Evolutionary conservation across 2,113 vertebrate genomes (phyloP).

Genomic region (Tenrec ecaudatus): DNA sequence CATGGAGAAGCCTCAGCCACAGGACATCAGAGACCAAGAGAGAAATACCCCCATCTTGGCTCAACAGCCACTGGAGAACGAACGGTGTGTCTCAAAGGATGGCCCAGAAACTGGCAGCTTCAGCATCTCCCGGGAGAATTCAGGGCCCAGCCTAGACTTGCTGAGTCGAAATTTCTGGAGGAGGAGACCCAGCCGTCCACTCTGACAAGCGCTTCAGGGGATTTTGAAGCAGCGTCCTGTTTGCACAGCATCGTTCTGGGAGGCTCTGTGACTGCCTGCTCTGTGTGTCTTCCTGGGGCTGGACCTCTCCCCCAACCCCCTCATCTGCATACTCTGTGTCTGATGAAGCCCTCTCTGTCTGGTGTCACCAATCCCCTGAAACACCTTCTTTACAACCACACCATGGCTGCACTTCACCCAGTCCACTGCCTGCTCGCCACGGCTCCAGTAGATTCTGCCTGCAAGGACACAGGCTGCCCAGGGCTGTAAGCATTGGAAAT

Average conservation of each 20-base stretch:
- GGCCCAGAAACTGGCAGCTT: background rate
- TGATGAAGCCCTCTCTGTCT: background rate
- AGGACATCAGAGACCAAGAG: background rate
- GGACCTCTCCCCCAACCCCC: background rate
- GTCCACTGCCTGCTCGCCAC: conserved; percentile 48
- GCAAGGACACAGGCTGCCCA: background rate
- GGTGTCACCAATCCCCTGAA: background rate
- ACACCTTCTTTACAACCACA: conserved; percentile 66
- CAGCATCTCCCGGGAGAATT: background rate
- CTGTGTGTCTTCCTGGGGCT: background rate
- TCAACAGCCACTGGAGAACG: background rate
- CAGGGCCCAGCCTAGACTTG: background rate
- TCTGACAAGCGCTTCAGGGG: background rate
- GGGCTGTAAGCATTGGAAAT: conserved; percentile 53
- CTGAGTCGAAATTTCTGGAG: background rate
- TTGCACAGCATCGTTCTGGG: background rate
- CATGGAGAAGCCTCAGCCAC: background rate
- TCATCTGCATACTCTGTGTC: background rate
- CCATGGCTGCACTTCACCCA: conserved; percentile 67
- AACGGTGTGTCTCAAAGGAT: background rate
- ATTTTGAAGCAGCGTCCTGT: background rate
- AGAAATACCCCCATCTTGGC: background rate
- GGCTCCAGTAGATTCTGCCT: conserved; percentile 36
- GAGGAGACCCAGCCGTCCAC: background rate
- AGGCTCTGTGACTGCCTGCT: background rate